These are phyloP conservation scores for Operophtera brumata DNA, from an alignment of 2,888 invertebrate species.

Conservation along the genomic window DNA sequence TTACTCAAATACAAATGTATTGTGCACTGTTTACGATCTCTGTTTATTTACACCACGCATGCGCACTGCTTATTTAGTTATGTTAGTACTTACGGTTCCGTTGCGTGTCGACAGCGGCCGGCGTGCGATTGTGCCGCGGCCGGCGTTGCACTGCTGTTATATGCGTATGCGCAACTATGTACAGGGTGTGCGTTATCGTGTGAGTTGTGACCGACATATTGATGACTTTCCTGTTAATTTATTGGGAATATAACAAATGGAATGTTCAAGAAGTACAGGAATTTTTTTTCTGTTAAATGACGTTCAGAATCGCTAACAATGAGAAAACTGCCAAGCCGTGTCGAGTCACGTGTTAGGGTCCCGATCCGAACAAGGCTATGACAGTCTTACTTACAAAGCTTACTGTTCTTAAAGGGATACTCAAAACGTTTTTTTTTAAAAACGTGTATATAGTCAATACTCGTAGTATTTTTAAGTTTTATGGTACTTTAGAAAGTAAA, in stretches of 20 bases:
- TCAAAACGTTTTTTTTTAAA: no score
- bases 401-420: no score
- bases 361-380: no score
- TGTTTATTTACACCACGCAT: slow-evolving; percentile 18
- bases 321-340: neutral
- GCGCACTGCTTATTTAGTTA: slow-evolving; percentile 11
- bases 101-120: slow-evolving; percentile 49
- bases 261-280: neutral
- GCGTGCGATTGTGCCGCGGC: slow-evolving; percentile 59
- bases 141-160: slow-evolving; percentile 56
- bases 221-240: slow-evolving; percentile 41
- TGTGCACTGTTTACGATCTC: slow-evolving; percentile 4
- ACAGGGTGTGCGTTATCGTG: slow-evolving; percentile 56
- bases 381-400: no score
- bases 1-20: no score
- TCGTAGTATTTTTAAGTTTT: no score
- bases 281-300: slow-evolving; percentile 3
- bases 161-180: slow-evolving; percentile 58
- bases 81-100: slow-evolving; percentile 62
- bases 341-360: no score
- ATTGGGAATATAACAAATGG: slow-evolving; percentile 12
- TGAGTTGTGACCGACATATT: slow-evolving; percentile 27
- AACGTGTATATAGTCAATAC: no score
- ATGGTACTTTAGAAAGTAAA: no score
- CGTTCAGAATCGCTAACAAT: neutral